Evolutionary conservation across 2,888 invertebrate genomes (phyloP).

Genomic region (Nephrotoma flavescens): DNA sequence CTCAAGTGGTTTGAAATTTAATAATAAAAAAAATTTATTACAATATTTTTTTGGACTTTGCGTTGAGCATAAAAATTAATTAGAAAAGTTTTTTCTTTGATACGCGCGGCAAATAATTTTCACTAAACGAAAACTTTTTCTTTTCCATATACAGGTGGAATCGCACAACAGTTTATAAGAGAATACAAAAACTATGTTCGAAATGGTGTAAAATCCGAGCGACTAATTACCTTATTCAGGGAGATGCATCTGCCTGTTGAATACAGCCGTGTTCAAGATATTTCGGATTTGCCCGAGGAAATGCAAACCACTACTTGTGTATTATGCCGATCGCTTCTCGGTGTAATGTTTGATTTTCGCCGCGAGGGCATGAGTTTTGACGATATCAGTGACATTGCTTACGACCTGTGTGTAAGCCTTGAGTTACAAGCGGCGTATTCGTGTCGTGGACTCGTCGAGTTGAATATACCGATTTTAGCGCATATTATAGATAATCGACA

Average conservation of each 20-base stretch:
- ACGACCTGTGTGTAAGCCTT: slow-evolving; percentile 47
- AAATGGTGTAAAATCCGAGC: neutral
- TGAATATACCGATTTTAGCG: slow-evolving; percentile 18
- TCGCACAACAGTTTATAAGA: neutral
- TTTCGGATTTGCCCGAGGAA: slow-evolving; percentile 16
- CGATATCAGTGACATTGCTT: slow-evolving; percentile 28
- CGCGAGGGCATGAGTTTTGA: slow-evolving; percentile 35
- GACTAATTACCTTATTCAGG: neutral
- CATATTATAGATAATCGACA: slow-evolving; percentile 41
- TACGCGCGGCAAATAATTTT: neutral
- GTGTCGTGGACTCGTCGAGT: slow-evolving; percentile 33
- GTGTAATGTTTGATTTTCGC: slow-evolving; percentile 24
- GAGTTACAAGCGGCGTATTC: slow-evolving; percentile 41
- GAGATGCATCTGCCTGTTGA: neutral
- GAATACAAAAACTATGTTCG: neutral
- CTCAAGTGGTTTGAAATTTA: neutral
- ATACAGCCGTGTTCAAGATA: slow-evolving; percentile 13
- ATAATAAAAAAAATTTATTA: neutral
- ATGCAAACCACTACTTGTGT: slow-evolving; percentile 22
- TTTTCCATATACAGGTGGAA: neutral
- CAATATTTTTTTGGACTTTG: neutral
- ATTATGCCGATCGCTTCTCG: slow-evolving; percentile 20
- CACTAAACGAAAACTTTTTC: neutral
- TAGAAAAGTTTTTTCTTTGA: neutral
- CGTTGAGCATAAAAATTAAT: neutral